Base-by-base conservation (phyloP, 2,113 vertebrate species). In the Vidua macroura region DNA sequence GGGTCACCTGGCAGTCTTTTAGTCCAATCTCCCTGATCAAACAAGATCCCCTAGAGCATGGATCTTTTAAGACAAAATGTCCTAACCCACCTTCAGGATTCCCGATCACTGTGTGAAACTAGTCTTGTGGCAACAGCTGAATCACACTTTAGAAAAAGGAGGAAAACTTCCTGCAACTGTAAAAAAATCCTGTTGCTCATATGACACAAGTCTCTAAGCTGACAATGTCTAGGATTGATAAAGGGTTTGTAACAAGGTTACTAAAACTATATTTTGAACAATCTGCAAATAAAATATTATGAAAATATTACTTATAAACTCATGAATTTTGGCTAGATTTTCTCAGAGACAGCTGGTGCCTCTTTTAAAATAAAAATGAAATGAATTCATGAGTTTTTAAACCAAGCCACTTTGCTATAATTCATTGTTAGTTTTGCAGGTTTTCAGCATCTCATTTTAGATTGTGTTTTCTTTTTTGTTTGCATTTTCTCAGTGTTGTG, bases 101-200 rank as follows among this genome's bases (percentile, higher is more conserved):
- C 27, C 51, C 0, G 0, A 52, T 43, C 0, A 0, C 10, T 51
- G 10, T 64, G 15, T 58, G 33, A 79, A 86, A 63, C 10, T 85
- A 37, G 4, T 48, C 30, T 44, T 73, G 12, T 28, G 6, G 11
- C 22, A 87, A 52, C 20, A 75, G n/a, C 5, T 67, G 18, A 69
- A 64, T 66, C 49, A 7, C 7, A 31, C 15, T 73, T 92, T 33
- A 48, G 15, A 35, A 73, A 62, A 68, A 35, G 10, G 22, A 46
- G 12, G 5, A 53, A 73, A 83, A 33, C 1, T 62, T 62, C 7
- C 20, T 24, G 7, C 12, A 73, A 44, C 10, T 16, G 2, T 60
- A 60, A 70, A 76, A 56, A 53, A 66, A 3, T 63, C 25, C 13
- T 74, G 20, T 59, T 77, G 11, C 11, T 69, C 7, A 5, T 49